Conservation (phyloP, 2,113 vertebrate genomes). For the Melanotaenia duboulayi region DNA sequence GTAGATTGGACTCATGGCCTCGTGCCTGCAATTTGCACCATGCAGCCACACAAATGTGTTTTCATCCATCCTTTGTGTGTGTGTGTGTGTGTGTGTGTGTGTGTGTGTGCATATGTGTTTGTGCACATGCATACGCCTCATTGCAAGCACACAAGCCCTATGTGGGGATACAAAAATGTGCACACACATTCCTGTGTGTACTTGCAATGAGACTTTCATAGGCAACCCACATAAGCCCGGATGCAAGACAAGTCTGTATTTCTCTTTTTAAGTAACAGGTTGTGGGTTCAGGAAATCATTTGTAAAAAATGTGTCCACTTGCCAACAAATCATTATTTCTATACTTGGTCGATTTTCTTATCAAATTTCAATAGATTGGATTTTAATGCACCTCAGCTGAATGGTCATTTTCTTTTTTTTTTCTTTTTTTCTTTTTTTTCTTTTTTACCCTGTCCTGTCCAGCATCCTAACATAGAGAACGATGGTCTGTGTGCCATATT, state of each 20-base stretch:
- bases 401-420: constrained; percentile 9
- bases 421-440: too few species aligned
- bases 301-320: neutral
- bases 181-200: constrained; percentile 7
- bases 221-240: neutral
- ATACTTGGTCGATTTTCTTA: neutral
- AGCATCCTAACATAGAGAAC: too few species aligned
- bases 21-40: constrained; percentile 56
- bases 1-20: constrained; percentile 47
- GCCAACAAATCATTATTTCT: neutral
- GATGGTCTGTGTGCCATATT: too few species aligned
- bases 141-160: constrained; percentile 18
- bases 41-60: constrained; percentile 27
- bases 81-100: neutral
- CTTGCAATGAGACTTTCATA: neutral
- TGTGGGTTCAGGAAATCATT: neutral
- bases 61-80: constrained; percentile 18
- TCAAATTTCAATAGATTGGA: neutral
- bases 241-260: neutral
- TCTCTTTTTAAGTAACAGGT: neutral
- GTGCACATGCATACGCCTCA: constrained; percentile 10
- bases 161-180: constrained; percentile 3
- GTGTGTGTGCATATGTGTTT: too few species aligned
- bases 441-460: too few species aligned
- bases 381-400: neutral